Base-by-base conservation (phyloP, 2,797 vertebrate genomes). In the Chanos chanos region DNA sequence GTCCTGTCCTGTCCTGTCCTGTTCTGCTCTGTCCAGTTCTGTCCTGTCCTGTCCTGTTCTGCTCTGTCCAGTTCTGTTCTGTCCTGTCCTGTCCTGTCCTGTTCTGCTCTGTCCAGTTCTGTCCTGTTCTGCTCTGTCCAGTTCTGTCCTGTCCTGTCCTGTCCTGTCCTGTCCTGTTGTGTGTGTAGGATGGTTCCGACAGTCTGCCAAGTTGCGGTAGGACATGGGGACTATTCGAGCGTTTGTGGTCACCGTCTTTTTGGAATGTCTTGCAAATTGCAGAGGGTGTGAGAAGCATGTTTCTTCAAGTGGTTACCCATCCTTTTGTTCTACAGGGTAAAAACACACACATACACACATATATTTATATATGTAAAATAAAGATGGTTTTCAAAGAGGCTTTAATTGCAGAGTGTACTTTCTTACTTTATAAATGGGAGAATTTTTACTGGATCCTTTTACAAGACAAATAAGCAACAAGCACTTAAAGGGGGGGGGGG, bases 401-500 rank as follows among this genome's bases (percentile, higher is more conserved):
- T 70, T 73, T 77, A 53, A 77, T 74, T 67, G 70, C 59, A 66
- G 66, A 7, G 56, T 66, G 59, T 61, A 59, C n/a, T n/a, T n/a
- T n/a, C n/a, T n/a, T n/a, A n/a, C n/a, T n/a, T n/a, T 49, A 57
- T 52, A 66, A 57, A 70, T 19, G 44, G 19, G 6, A 45, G 59
- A 63, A 41, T 43, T 77, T 80, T 75, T 72, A 71, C 54, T 53
- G 61, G 37, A 19, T 21, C 41, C 28, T 48, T 76, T 70, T 73
- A 77, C 60, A 71, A 74, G 68, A 71, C 27, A 22, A 70, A 75
- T 62, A n/a, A n/a, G n/a, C n/a, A n/a, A 71, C 63, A 70, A 57
- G 61, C 43, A 7, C 59, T 47, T 67, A 74, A 58, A 54, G 45
- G 43, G 51, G 19, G 5, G 22, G 60, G 68, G 64, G 61, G 63